phyloP scores from a whole-genome alignment of 2,113 vertebrate genomes.

The Corythornis madagascariensis region DNA sequence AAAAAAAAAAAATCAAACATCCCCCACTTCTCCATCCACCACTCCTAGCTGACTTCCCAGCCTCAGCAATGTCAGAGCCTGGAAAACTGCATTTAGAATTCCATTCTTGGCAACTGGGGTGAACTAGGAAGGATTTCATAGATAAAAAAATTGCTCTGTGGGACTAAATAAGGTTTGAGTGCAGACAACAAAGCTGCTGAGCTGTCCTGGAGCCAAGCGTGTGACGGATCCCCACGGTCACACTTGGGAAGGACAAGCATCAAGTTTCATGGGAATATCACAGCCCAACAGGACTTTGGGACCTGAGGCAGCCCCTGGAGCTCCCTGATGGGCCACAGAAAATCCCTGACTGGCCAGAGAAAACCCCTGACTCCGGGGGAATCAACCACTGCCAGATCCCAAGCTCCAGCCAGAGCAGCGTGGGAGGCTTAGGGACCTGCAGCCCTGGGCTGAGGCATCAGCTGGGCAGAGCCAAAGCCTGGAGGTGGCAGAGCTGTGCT shows the following conservation, averaged over 20 bases:
- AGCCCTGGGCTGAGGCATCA: background rate
- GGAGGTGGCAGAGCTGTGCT: background rate
- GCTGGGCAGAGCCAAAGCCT: background rate
- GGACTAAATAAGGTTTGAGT: background rate
- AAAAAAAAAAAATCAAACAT: background rate
- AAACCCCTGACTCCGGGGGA: accelerated
- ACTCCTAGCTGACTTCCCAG: background rate
- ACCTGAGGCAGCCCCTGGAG: background rate
- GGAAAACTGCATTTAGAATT: background rate
- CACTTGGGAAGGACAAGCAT: background rate
- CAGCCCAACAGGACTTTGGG: background rate
- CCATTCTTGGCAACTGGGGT: background rate
- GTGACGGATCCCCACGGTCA: background rate
- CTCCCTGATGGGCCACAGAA: background rate
- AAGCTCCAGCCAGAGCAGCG: background rate
- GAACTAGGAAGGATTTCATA: background rate
- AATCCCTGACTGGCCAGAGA: background rate
- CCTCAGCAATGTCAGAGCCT: background rate
- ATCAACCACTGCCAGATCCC: accelerated
- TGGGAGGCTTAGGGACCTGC: accelerated
- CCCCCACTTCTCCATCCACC: too few species aligned
- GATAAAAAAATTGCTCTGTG: background rate
- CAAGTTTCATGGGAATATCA: background rate
- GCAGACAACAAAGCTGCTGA: background rate
- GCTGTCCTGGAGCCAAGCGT: accelerated